Evolutionary conservation across 2,888 invertebrate genomes (phyloP), one percentile per base, ranked within the genome.

Genomic region (Hirtodrosophila confusa): DNA sequence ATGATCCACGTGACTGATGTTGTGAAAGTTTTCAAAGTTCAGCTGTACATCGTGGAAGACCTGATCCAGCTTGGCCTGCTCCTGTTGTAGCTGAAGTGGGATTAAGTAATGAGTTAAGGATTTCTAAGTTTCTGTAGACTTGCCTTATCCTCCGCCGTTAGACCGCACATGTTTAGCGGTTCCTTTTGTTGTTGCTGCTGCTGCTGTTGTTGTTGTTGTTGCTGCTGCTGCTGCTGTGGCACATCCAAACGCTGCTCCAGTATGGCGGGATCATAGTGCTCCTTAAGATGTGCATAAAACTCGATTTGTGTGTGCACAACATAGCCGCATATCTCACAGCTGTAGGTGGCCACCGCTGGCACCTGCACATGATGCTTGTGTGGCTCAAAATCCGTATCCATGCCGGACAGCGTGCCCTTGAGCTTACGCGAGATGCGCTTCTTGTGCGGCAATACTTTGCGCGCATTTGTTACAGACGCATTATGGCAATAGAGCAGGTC

Each of bases 261-360:
- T 12, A 0, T 95, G 94, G 89, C 96, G 0, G 95, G 95, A 89
- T 96, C 96, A 90, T 96, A 96, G 88, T 96, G 96, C 62, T 94
- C 93, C 91, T 96, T 97, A 6, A 97, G 92, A 89, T 97, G 97
- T 60, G 96, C 95, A 91, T 95, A 97, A 92, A 97, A 97, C 88
- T 95, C 94, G 12, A 97, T 91, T 89, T 97, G 97, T 67, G 95
- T 95, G 31, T 93, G 94, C 87, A 95, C 95, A 74, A 93, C 93
- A 69, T 94, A 94, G n/a, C 94, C 94, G 89, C 97, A 97, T 10
- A 97, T 90, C 90, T 97, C 96, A 89, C 97, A 97, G 40, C 89
- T 88, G 58, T 90, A 91, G 12, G 43, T 61, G 35, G 71, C 63
- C 33, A 51, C 65, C 4, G 39, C 29, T 29, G 72, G 33, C 17